Conservation (phyloP, 2,113 vertebrate species). For the Ciconia boyciana region DNA sequence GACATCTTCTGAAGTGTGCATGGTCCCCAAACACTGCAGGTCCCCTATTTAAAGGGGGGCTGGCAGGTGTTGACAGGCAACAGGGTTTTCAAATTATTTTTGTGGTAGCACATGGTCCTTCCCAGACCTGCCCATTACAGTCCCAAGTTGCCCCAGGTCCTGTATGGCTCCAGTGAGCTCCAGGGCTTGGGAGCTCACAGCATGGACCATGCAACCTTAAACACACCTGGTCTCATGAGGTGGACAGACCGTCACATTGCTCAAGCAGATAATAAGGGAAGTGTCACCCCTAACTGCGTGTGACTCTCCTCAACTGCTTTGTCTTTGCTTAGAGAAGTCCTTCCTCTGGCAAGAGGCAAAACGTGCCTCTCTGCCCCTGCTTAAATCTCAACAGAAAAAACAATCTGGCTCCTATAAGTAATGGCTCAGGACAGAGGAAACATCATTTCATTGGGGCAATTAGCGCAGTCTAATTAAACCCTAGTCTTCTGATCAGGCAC, state of each 20-base stretch:
- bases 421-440: conserved; percentile 28
- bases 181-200: not conserved
- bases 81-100: not conserved
- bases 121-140: not conserved
- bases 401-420: not conserved
- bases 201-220: not conserved
- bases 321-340: not conserved
- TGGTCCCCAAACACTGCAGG: not conserved
- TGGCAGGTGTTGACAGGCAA: not conserved
- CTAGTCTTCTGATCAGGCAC: conserved; percentile 35
- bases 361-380: not conserved
- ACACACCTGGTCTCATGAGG: not conserved
- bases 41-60: not conserved
- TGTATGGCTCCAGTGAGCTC: not conserved
- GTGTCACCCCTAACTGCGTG: not conserved
- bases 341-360: conserved; percentile 4
- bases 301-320: not conserved
- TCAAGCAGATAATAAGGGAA: not conserved
- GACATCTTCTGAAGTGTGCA: not conserved
- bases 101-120: not conserved
- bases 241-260: not conserved
- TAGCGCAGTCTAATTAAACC: conserved; percentile 51
- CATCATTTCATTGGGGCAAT: conserved; percentile 55
- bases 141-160: not conserved
- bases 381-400: not conserved